These are phyloP conservation scores for Chloropsis hardwickii DNA, from an alignment of 2,113 vertebrate species.

Conservation along the genomic window DNA sequence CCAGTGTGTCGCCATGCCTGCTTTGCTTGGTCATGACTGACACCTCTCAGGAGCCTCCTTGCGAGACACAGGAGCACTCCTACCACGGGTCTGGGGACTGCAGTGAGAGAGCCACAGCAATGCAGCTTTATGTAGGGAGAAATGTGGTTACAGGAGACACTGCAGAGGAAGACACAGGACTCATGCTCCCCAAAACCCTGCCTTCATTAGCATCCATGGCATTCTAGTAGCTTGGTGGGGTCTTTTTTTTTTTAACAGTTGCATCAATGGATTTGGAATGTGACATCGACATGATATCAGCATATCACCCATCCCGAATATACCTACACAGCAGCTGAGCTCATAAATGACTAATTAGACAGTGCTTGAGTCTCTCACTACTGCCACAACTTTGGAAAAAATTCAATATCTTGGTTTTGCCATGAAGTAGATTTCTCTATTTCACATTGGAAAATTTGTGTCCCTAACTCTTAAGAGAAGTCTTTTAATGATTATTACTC, in stretches of 20 bases:
- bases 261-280: background rate
- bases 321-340: background rate
- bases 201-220: background rate
- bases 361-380: background rate
- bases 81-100: rapidly evolving
- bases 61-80: background rate
- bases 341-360: background rate
- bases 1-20: background rate
- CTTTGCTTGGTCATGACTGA: background rate
- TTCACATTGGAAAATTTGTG: background rate
- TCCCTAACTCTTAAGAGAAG: background rate
- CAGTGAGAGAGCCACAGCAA: background rate
- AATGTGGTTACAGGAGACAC: background rate
- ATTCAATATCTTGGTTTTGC: background rate
- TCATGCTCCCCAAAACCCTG: background rate
- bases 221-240: rapidly evolving
- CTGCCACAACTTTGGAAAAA: background rate
- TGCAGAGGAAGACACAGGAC: background rate
- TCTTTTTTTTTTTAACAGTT: background rate
- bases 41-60: rapidly evolving
- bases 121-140: background rate
- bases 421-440: background rate
- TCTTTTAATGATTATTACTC: background rate
- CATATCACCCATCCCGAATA: background rate
- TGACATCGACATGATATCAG: background rate